phyloP scores from a whole-genome alignment of 2,888 invertebrate species.

The Deroplatys truncata region DNA sequence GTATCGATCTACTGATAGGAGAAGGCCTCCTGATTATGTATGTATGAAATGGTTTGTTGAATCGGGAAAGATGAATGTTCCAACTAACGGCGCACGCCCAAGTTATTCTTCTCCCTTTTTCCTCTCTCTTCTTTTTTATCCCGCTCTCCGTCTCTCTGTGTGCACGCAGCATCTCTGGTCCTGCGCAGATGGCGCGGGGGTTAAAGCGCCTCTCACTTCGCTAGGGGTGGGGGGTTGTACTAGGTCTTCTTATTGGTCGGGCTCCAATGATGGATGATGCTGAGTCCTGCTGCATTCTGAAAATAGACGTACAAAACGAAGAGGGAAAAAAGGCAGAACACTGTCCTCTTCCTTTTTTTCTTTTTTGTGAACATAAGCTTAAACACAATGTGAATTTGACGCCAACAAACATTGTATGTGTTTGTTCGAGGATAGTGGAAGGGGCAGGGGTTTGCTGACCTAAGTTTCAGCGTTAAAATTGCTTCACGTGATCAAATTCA shows the following conservation, averaged over 20 bases:
- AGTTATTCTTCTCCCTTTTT: background rate
- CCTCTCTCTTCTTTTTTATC: background rate
- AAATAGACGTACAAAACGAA: background rate
- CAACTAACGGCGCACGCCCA: background rate
- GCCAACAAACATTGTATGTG: background rate
- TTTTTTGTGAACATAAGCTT: background rate
- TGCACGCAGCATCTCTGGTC: background rate
- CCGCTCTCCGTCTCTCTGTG: background rate
- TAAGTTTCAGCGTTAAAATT: background rate
- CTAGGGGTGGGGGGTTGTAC: background rate
- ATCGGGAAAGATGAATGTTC: constrained; percentile 5
- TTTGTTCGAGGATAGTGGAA: background rate
- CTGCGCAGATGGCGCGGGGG: background rate
- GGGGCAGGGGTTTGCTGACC: no score
- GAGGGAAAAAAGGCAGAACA: background rate
- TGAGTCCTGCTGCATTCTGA: background rate
- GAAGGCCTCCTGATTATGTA: background rate
- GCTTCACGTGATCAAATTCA: background rate
- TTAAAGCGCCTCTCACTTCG: background rate
- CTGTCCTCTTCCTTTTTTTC: background rate
- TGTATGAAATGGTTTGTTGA: constrained; percentile 8
- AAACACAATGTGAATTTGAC: background rate
- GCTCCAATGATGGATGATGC: background rate
- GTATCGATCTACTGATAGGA: background rate
- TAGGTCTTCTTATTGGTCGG: constrained; percentile 13